phyloP scores from a whole-genome alignment of 2,888 invertebrate species.

The Drosophila engyochracea region DNA sequence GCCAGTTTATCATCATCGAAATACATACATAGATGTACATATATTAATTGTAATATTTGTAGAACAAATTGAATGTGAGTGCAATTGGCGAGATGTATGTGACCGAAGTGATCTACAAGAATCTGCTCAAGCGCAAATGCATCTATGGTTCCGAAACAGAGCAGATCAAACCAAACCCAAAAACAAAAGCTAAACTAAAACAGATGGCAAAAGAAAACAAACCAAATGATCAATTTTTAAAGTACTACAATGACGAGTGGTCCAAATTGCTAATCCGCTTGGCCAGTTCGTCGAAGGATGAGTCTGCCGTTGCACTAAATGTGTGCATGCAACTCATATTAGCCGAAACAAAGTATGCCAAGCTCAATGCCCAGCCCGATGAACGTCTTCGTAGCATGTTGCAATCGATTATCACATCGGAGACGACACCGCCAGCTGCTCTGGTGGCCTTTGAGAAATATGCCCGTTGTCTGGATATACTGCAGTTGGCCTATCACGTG shows the following conservation, averaged over 20 bases:
- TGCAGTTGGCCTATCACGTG: constrained; percentile 90
- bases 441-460: constrained; percentile 91
- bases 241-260: constrained; percentile 89
- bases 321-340: constrained; percentile 91
- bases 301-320: constrained; percentile 88
- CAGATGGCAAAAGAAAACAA: not conserved
- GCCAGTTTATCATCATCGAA: constrained; percentile 83
- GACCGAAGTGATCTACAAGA: constrained; percentile 90
- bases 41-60: constrained; percentile 22
- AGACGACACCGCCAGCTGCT: constrained; percentile 87
- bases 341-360: constrained; percentile 90
- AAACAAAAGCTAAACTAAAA: constrained; percentile 6
- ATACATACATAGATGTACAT: not conserved
- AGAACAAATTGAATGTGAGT: constrained; percentile 57
- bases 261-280: constrained; percentile 86
- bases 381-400: constrained; percentile 89
- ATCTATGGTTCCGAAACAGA: constrained; percentile 4
- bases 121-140: constrained; percentile 87
- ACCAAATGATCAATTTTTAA: constrained; percentile 53
- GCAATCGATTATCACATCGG: constrained; percentile 88
- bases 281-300: constrained; percentile 24
- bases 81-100: constrained; percentile 86
- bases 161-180: not conserved
- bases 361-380: constrained; percentile 85
- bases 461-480: constrained; percentile 90